Base-by-base conservation (phyloP, 2,888 invertebrate genomes). In the Hyppa rectilinea region DNA sequence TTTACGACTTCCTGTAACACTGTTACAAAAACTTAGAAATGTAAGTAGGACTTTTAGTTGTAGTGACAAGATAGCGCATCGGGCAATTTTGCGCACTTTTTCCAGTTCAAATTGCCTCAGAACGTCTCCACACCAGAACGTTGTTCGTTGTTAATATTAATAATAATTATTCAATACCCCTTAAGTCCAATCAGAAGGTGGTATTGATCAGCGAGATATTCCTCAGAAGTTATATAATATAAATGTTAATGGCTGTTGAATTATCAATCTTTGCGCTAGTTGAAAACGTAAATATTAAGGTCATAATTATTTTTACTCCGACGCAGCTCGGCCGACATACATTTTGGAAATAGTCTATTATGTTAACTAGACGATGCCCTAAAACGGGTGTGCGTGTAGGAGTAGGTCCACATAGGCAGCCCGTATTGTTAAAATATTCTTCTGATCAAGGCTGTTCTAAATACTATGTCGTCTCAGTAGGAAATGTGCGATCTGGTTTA, bases 1-100 rank as follows among this genome's bases (percentile, higher is more conserved):
- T 80, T 83, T 79, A 58, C 69, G 74, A 79, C 70, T 67, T 68
- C 75, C 60, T 76, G 78, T 82, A 80, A 81, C 71, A 71, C 38
- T 71, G 79, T 83, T 81, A 74, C 77, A 75, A 74, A 72, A 56
- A 62, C 47, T 59, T 70, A 71, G 65, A 17, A 36, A 72, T 55
- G n/a, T 74, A 74, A 67, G 66, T 68, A 73, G 52, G 60, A 58
- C 6, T 71, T 74, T 40, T 70, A 73, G 56, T 55, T 71, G 29
- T 60, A 60, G 23, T 26, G 45, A 61, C 47, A 63, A 58, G 6
- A 61, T 40, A 62, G 29, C 36, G 49, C 40, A 55, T 53, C 45
- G 45, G 47, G 60, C 66, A 56, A 60, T 66, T 50, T 60, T 71
- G 65, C 47, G 67, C 55, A 68, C 45, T 71, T 80, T 70, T 80